A percentile compares a stretch with the other conserved stretches of the same genome.
phyloP scores from a whole-genome alignment of 2,797 vertebrate species.

The Danio kyathit region DNA sequence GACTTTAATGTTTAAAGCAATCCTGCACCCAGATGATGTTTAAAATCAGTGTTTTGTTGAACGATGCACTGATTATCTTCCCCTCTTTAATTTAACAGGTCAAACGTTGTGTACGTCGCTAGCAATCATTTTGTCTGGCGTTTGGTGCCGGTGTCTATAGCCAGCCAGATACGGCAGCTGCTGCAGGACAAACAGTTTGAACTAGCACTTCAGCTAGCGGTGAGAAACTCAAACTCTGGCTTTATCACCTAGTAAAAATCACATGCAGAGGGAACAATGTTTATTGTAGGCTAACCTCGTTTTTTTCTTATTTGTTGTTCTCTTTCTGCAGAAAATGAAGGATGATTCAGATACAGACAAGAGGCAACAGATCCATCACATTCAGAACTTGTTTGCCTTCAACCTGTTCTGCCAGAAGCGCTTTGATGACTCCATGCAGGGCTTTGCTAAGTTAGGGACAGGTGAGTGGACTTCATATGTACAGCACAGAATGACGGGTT shows the following conservation, averaged over 20 bases:
- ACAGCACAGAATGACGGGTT: too few relatives aligned
- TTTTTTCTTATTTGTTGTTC: not conserved
- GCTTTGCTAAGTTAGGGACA: slow-evolving; percentile 97
- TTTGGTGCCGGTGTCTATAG: slow-evolving; percentile 95
- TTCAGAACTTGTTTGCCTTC: slow-evolving; percentile 99
- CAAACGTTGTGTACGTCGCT: slow-evolving; percentile 95
- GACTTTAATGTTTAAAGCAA: too few relatives aligned
- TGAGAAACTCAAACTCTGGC: slow-evolving; percentile 73
- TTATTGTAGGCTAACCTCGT: not conserved
- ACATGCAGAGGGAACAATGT: not conserved
- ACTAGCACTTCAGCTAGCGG: slow-evolving; percentile 94
- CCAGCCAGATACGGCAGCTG: slow-evolving; percentile 95
- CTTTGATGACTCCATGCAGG: slow-evolving; percentile 99
- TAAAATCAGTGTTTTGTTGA: too few relatives aligned
- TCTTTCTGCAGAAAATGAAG: slow-evolving; percentile 90
- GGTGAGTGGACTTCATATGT: slow-evolving; percentile 74
- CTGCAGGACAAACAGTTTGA: slow-evolving; percentile 99
- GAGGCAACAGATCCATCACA: slow-evolving; percentile 96
- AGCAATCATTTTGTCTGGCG: slow-evolving; percentile 99
- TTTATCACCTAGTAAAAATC: not conserved
- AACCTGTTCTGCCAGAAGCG: slow-evolving; percentile 98
- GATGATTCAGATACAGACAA: slow-evolving; percentile 98
- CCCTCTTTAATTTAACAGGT: slow-evolving; percentile 73
- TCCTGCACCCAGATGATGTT: too few relatives aligned
- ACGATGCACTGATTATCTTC: not conserved